A percentile compares a stretch with the other conserved stretches of the same genome.
Conservation (phyloP, 2,888 invertebrate species). For the Cryptus armator region DNA sequence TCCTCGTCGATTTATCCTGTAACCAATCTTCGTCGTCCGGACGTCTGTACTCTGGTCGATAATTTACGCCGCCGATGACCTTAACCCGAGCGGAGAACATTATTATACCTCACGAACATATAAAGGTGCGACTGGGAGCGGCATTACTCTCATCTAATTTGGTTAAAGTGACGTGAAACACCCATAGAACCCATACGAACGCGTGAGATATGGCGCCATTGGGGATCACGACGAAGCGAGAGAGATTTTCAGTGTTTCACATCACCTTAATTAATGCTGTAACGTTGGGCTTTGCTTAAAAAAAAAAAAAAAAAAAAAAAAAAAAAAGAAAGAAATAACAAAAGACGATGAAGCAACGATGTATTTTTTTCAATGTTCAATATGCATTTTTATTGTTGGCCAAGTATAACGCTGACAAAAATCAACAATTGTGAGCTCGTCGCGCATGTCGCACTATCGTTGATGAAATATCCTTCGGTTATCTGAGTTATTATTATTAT, state of each 20-base stretch:
- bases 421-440: conserved; percentile 72
- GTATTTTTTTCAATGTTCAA: conserved; percentile 67
- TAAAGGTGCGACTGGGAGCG: conserved; percentile 40
- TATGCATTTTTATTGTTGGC: conserved; percentile 77
- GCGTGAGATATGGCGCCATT: too few relatives aligned
- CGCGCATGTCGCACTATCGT: conserved; percentile 38
- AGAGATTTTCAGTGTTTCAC: too few relatives aligned
- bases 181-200: too few relatives aligned
- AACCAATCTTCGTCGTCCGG: neutral
- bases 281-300: neutral
- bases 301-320: neutral
- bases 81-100: conserved; percentile 21
- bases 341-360: conserved; percentile 35
- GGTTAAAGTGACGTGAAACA: neutral
- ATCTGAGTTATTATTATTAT: conserved; percentile 47
- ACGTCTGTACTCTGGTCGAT: conserved; percentile 1
- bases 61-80: conserved; percentile 3
- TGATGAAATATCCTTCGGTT: conserved; percentile 40
- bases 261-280: neutral
- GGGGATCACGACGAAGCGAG: too few relatives aligned
- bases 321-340: neutral
- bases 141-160: conserved; percentile 33
- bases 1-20: neutral
- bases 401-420: conserved; percentile 77
- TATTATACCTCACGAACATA: neutral